Conservation (phyloP, 1,140 invertebrate genomes). For the Brachionus angularis region DNA sequence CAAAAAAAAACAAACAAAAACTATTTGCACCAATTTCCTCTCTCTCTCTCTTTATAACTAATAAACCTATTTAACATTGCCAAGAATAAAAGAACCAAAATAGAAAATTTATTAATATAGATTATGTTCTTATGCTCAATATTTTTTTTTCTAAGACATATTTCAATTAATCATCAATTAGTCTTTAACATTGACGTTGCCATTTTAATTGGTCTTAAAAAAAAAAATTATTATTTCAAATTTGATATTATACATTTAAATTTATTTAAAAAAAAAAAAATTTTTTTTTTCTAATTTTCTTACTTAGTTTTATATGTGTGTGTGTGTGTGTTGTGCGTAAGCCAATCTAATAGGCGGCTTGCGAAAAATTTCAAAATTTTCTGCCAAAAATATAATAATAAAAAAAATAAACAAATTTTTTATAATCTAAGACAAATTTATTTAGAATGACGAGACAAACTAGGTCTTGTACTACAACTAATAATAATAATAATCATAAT, state of each 20-base stretch:
- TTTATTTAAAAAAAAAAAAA: too few species aligned
- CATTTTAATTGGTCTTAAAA: slow-evolving; percentile 21
- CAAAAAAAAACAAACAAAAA: too few species aligned
- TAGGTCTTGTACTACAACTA: slow-evolving; percentile 16
- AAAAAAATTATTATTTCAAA: background rate
- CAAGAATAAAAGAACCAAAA: background rate
- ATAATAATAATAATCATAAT: too few species aligned
- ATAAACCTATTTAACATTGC: background rate
- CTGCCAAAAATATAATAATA: too few species aligned
- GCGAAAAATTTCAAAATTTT: slow-evolving; percentile 33
- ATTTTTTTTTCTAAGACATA: too few species aligned
- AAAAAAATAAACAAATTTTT: slow-evolving; percentile 2
- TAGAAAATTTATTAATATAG: background rate
- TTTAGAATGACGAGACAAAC: slow-evolving; percentile 36
- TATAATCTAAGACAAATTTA: slow-evolving; percentile 10
- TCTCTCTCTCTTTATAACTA: background rate
- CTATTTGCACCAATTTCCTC: too few species aligned
- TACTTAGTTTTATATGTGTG: too few species aligned
- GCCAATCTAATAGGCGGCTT: slow-evolving; percentile 36
- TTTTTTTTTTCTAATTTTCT: slow-evolving; percentile 13
- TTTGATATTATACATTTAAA: too few species aligned
- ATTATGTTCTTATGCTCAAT: background rate
- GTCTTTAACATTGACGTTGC: slow-evolving; percentile 33
- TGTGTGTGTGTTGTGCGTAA: too few species aligned
- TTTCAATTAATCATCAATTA: too few species aligned